Conservation (phyloP, 2,797 vertebrate genomes). For the Petrocephalus schoutedeni region DNA sequence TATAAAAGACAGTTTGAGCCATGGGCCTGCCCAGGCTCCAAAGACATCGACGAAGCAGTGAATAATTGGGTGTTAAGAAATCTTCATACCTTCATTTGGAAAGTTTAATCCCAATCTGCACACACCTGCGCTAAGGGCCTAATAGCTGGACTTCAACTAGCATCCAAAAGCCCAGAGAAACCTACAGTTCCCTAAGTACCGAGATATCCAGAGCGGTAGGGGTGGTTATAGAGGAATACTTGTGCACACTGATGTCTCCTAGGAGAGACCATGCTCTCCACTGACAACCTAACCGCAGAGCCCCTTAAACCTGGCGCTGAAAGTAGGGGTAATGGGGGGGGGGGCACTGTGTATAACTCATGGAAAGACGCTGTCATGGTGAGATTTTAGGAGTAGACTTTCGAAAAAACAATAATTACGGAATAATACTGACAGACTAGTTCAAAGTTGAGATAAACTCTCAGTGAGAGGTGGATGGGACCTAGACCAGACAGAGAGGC, state of each 20-base stretch:
- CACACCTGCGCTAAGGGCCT: background rate
- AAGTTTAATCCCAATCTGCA: background rate
- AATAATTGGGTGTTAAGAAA: background rate
- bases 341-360: background rate
- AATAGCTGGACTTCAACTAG: background rate
- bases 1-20: background rate
- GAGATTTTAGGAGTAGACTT: background rate
- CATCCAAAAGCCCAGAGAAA: background rate
- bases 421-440: background rate
- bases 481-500: background rate
- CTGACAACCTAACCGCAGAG: background rate
- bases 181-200: background rate
- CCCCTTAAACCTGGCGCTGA: background rate
- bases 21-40: background rate
- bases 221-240: background rate
- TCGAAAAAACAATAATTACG: background rate
- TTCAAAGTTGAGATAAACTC: background rate
- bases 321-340: background rate
- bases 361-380: background rate
- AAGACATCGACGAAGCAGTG: background rate
- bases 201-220: background rate
- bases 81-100: background rate
- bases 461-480: background rate
- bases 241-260: background rate
- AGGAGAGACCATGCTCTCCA: background rate